These are phyloP conservation scores for Calliopsis andreniformis DNA, from an alignment of 1,140 invertebrate species.

Conservation along the genomic window DNA sequence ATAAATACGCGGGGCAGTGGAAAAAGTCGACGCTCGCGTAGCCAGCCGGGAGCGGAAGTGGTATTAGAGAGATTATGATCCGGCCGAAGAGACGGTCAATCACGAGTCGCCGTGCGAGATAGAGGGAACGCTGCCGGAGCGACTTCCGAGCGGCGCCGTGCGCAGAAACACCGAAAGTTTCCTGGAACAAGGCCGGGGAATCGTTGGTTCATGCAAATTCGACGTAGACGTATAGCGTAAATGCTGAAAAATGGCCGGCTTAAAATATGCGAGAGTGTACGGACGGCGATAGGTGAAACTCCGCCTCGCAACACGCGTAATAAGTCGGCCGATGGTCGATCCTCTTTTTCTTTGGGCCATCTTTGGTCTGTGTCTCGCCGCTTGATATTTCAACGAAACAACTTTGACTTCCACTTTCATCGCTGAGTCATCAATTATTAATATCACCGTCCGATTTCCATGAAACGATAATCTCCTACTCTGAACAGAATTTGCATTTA, in stretches of 20 bases:
- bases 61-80: conserved; percentile 13
- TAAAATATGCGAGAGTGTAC: conserved; percentile 80
- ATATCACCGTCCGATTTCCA: too few species aligned
- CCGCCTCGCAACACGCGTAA: conserved; percentile 63
- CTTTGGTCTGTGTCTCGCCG: too few species aligned
- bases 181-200: conserved; percentile 67
- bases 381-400: too few species aligned
- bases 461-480: too few species aligned
- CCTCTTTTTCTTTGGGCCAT: conserved; percentile 22
- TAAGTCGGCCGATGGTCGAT: conserved; percentile 65
- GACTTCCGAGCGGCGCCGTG: conserved; percentile 16
- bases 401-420: too few species aligned
- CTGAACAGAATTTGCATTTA: too few species aligned
- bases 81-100: conserved; percentile 34
- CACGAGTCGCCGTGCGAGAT: conserved; percentile 6
- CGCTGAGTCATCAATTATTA: not conserved
- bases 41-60: not conserved
- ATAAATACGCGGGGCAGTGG: not conserved
- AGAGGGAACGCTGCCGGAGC: not conserved
- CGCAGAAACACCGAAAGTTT: conserved; percentile 61
- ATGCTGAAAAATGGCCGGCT: conserved; percentile 81
- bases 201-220: conserved; percentile 75
- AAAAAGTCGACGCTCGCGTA: not conserved
- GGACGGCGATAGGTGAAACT: conserved; percentile 76
- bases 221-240: conserved; percentile 76